Base-by-base conservation (phyloP, 1,140 invertebrate genomes). In the Ceratosolen solmsi region DNA sequence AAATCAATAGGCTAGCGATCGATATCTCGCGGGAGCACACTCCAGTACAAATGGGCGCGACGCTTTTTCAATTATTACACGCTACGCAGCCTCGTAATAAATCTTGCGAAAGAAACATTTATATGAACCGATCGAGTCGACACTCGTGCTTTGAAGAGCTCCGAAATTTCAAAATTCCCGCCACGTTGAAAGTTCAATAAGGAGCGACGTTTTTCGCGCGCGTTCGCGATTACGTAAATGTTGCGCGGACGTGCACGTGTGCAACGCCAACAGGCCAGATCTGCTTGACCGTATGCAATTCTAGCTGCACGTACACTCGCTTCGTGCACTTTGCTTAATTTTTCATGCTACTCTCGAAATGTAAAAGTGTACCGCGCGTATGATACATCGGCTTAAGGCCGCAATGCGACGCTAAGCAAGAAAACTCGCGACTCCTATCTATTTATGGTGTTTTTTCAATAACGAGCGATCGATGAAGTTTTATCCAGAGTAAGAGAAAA, bases 1-100 rank as follows among this genome's bases (percentile, higher is more conserved):
- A 89, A 90, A 89, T 89, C 86, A 84, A 86, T 83, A 84, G 86
- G 85, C 88, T 86, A 86, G 84, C 86, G 88, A 89, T 89, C 88
- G 87, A 89, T 90, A 89, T 88, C 87, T 80, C 70, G n/a, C 56
- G 15, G 27, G n/a, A n/a, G 38, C n/a, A n/a, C n/a, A n/a, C 30
- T 33, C 49, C 81, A 58, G 80, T 63, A 77, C 78, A 27, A 81
- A 70, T 60, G 36, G 25, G 46, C 27, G 73, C 65, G 80, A 63
- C 78, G 22, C 22, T 75, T 22, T 22, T 54, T 22, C 51, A 15
- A 11, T 22, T 46, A 46, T 46, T 46, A 46, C 41, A 5, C 5
- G 41, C 41, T 5, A 46, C 41, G 41, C 7, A 46, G 41, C 41
- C 41, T 46, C 41, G 13, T 5, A 13, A 13, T 8, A 13, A 13